phyloP scores from a whole-genome alignment of 2,888 invertebrate genomes.

The Ichneumon xanthorius region DNA sequence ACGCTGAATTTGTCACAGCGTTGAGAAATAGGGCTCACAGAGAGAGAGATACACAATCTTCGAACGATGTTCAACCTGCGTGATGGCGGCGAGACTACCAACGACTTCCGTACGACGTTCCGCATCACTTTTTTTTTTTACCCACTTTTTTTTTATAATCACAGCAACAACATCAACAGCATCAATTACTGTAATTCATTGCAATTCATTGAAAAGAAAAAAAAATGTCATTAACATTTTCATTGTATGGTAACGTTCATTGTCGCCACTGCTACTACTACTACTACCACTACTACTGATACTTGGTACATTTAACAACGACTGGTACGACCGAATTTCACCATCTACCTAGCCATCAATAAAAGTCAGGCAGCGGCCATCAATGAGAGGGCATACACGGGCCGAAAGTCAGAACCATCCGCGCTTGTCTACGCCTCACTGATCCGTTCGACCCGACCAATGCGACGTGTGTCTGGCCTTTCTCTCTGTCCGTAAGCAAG shows the following conservation, averaged over 20 bases:
- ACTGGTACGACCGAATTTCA: constrained; percentile 75
- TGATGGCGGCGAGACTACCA: constrained; percentile 32
- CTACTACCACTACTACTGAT: constrained; percentile 53
- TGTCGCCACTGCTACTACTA: constrained; percentile 3
- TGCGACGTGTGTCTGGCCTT: constrained; percentile 83
- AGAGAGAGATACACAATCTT: constrained; percentile 16
- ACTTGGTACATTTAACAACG: constrained; percentile 63
- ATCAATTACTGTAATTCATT: constrained; percentile 13
- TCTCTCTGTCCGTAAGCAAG: constrained; percentile 84
- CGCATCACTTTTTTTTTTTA: constrained; percentile 2
- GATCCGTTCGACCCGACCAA: constrained; percentile 81
- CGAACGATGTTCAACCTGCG: constrained; percentile 15
- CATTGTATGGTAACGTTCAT: constrained; percentile 37
- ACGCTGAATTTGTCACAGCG: constrained; percentile 24
- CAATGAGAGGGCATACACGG: constrained; percentile 80
- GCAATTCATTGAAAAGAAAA: constrained; percentile 29
- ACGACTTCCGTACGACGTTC: constrained; percentile 23
- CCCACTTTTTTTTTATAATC: background rate
- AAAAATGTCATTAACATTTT: constrained; percentile 67
- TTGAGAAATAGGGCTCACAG: constrained; percentile 16
- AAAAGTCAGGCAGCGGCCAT: constrained; percentile 82
- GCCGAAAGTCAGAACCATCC: constrained; percentile 80
- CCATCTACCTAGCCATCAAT: constrained; percentile 79
- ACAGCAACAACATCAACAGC: background rate
- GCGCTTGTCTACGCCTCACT: constrained; percentile 80